Conservation (phyloP, 2,113 vertebrate species). For the Eira barbara region DNA sequence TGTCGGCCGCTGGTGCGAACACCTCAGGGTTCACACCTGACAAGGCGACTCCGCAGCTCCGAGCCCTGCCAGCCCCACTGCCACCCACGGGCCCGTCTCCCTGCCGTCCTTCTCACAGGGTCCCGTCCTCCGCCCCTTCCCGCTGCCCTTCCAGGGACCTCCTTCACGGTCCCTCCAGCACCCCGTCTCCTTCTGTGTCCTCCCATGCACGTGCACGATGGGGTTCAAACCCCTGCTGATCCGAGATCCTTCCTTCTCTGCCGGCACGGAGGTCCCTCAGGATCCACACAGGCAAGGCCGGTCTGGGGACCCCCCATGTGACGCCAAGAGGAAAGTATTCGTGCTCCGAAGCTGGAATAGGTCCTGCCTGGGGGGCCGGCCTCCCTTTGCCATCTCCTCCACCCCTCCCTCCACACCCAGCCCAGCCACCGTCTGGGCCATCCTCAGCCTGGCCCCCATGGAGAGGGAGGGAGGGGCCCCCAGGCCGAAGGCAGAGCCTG, state of each 20-base stretch:
- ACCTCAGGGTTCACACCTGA: not conserved
- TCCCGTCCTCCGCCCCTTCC: not conserved
- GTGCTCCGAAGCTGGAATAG: not conserved
- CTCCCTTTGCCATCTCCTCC: not conserved
- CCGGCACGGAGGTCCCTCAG: not conserved
- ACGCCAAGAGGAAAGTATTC: not conserved
- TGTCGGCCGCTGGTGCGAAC: not conserved
- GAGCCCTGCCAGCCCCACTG: not conserved
- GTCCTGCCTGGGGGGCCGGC: not conserved
- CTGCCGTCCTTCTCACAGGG: too few relatives aligned
- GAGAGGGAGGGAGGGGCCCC: not conserved
- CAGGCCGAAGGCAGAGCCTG: not conserved
- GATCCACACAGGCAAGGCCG: not conserved
- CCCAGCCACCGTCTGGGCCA: not conserved
- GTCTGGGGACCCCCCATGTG: not conserved
- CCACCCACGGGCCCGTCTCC: too few relatives aligned
- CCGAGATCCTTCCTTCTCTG: not conserved
- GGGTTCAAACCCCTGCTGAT: not conserved
- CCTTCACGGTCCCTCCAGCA: not conserved
- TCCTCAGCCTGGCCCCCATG: not conserved
- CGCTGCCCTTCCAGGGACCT: too few relatives aligned
- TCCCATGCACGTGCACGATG: not conserved
- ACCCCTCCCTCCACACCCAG: not conserved
- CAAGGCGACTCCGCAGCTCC: not conserved
- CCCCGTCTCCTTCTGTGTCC: not conserved